These are phyloP conservation scores for Plestiodon gilberti DNA, from an alignment of 2,113 vertebrate species.

Conservation along the genomic window DNA sequence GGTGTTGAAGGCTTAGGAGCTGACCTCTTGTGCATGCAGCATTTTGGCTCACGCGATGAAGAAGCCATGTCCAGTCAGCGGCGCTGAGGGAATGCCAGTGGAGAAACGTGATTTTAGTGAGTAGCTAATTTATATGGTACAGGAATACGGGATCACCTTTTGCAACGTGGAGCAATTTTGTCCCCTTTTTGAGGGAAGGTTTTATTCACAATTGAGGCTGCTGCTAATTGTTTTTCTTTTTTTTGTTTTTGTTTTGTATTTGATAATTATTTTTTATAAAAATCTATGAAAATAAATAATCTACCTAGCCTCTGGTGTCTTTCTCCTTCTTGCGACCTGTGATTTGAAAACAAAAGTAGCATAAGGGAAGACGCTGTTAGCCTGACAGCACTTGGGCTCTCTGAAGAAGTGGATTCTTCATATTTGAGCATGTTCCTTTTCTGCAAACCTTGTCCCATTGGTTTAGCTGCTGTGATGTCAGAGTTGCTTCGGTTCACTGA, in stretches of 20 bases:
- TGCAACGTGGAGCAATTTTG: conserved; percentile 57
- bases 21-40: not conserved
- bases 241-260: conserved; percentile 71
- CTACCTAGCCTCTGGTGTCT: conserved; percentile 57
- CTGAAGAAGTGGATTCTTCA: not conserved
- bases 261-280: conserved; percentile 79
- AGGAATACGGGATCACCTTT: conserved; percentile 53
- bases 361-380: not conserved
- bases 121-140: conserved; percentile 26
- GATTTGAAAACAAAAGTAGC: not conserved
- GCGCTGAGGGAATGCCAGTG: not conserved
- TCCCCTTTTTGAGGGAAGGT: conserved; percentile 52
- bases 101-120: conserved; percentile 47
- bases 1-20: not conserved
- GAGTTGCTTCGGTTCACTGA: not conserved
- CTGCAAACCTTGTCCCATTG: too few relatives aligned
- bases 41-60: not conserved
- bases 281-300: conserved; percentile 76
- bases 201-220: conserved; percentile 71
- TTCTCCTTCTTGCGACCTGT: conserved; percentile 23
- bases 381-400: not conserved
- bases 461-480: not conserved
- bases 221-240: conserved; percentile 69
- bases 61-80: not conserved
- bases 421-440: not conserved